These are phyloP conservation scores for Malurus cyaneus DNA, from an alignment of 2,113 vertebrate genomes.

Conservation along the genomic window DNA sequence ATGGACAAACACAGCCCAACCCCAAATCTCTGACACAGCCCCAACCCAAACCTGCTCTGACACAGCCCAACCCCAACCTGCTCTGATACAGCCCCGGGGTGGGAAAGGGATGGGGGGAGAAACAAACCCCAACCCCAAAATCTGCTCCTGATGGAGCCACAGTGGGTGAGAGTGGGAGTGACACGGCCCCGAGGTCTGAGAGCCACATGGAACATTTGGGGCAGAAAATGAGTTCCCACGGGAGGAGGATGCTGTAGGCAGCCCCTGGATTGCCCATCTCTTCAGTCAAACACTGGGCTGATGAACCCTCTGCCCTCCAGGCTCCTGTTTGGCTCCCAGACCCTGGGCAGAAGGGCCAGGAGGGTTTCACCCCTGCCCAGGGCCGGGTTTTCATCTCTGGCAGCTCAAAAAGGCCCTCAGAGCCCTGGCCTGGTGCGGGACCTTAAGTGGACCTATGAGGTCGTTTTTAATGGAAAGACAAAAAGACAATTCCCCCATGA, in stretches of 20 bases:
- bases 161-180: not conserved
- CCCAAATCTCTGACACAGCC: too few relatives aligned
- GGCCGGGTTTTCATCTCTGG: not conserved
- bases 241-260: not conserved
- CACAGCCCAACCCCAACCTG: too few relatives aligned
- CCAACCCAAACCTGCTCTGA: too few relatives aligned
- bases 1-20: too few relatives aligned
- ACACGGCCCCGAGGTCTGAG: rapidly evolving
- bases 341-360: not conserved
- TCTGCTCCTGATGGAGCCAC: too few relatives aligned
- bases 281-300: rapidly evolving
- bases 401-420: not conserved
- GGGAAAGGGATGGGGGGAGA: not conserved
- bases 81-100: too few relatives aligned
- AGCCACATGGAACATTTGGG: rapidly evolving
- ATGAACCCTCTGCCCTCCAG: rapidly evolving
- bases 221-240: not conserved
- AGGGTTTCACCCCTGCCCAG: not conserved
- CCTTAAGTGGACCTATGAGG: not conserved
- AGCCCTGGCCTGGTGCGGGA: not conserved
- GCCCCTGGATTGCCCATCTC: not conserved
- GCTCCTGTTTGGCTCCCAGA: rapidly evolving
- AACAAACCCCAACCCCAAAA: too few relatives aligned
- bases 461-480: not conserved
- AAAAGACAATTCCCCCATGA: not conserved